phyloP scores from a whole-genome alignment of 2,888 invertebrate species.

The Malachius bipustulatus region DNA sequence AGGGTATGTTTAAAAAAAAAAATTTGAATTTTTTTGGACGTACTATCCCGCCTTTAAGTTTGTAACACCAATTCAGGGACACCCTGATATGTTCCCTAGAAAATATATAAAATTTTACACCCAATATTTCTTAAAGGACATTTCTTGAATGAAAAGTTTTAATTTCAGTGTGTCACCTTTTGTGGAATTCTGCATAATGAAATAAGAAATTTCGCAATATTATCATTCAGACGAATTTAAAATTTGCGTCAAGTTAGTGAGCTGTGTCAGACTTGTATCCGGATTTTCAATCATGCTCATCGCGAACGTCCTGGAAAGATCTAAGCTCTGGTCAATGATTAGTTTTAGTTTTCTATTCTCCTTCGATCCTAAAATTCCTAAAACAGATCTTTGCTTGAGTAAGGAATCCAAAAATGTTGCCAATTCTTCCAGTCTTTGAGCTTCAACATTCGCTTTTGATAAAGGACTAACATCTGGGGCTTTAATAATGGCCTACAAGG shows the following conservation, averaged over 20 bases:
- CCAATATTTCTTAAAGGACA: no score
- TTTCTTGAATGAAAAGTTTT: no score
- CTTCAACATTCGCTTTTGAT: conserved; percentile 60
- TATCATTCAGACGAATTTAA: conserved; percentile 38
- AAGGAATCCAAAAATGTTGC: conserved; percentile 53
- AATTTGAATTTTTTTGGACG: no score
- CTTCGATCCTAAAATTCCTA: conserved; percentile 41
- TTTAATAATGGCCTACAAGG: conserved; percentile 55
- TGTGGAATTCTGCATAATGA: no score
- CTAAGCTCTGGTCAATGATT: conserved; percentile 43
- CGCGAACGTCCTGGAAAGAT: conserved; percentile 41
- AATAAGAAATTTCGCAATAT: conserved; percentile 58
- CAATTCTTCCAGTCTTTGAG: conserved; percentile 54
- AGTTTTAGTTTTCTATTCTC: conserved; percentile 42
- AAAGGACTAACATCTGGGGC: conserved; percentile 67
- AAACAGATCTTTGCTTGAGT: conserved; percentile 47
- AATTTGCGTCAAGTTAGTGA: conserved; percentile 39
- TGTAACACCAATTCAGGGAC: no score
- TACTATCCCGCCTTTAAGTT: no score
- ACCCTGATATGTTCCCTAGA: no score
- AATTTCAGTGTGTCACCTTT: no score
- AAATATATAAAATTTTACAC: no score
- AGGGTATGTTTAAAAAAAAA: no score
- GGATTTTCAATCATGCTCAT: conserved; percentile 34
- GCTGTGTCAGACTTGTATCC: conserved; percentile 40